Evolutionary conservation across 1,140 invertebrate genomes (phyloP).

Genomic region (Bombus cullumanus): DNA sequence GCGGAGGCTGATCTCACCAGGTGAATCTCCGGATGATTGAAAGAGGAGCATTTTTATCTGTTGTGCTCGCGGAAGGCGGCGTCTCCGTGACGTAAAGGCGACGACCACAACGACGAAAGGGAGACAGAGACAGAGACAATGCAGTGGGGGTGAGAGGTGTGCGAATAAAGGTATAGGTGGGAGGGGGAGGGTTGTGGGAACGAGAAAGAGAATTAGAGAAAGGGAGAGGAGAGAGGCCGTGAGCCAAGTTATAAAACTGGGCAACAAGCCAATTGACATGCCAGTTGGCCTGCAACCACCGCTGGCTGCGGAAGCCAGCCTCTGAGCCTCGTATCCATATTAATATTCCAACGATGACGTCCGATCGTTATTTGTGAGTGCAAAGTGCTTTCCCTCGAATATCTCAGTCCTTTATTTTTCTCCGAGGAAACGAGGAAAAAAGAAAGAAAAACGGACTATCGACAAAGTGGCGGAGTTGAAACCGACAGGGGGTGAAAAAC

Average conservation of each 20-base stretch:
- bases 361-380: constrained; percentile 76
- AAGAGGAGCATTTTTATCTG: constrained; percentile 13
- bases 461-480: background rate
- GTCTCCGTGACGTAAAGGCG: constrained; percentile 68
- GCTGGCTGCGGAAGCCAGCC: constrained; percentile 74
- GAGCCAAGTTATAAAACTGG: constrained; percentile 81
- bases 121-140: constrained; percentile 18
- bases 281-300: constrained; percentile 80
- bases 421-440: background rate
- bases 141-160: constrained; percentile 5
- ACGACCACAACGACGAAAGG: constrained; percentile 19
- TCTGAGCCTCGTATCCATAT: constrained; percentile 68
- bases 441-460: background rate
- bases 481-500: background rate
- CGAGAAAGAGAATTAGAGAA: constrained; percentile 31
- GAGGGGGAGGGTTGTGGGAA: constrained; percentile 12
- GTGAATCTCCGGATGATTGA: background rate
- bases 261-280: constrained; percentile 83
- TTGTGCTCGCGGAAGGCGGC: constrained; percentile 30
- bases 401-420: constrained; percentile 22
- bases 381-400: constrained; percentile 54
- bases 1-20: background rate
- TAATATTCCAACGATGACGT: constrained; percentile 75
- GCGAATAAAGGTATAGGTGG: constrained; percentile 34
- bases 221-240: constrained; percentile 47